Percentiles rank a stretch among this genome's conserved stretches.
Conservation (phyloP, 2,888 invertebrate genomes). For the Nipponacmea schrenckii region DNA sequence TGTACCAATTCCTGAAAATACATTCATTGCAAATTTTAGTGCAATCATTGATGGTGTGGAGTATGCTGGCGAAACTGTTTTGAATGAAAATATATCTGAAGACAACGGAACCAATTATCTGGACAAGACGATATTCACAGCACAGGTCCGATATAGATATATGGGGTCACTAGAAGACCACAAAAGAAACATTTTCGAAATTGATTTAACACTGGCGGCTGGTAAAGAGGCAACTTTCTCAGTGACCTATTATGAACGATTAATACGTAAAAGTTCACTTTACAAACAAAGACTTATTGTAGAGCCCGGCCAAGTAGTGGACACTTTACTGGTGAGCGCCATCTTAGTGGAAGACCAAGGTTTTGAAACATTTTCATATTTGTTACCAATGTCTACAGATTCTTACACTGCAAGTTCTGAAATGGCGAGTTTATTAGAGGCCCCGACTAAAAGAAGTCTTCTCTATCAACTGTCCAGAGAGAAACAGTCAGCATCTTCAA, state of each 20-base stretch:
- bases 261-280: conserved; percentile 74
- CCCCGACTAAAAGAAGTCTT: conserved; percentile 15
- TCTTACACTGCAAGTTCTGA: not conserved
- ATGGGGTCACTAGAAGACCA: conserved; percentile 28
- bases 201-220: conserved; percentile 76
- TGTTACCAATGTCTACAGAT: conserved; percentile 22
- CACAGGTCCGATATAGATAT: conserved; percentile 35
- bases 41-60: conserved; percentile 54
- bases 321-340: conserved; percentile 44
- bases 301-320: conserved; percentile 76
- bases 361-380: conserved; percentile 29
- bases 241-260: conserved; percentile 78
- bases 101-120: no score
- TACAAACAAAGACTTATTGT: conserved; percentile 78
- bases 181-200: conserved; percentile 39
- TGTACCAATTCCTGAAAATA: conserved; percentile 76
- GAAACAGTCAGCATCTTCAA: conserved; percentile 19
- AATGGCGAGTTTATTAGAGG: not conserved
- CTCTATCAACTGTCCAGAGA: conserved; percentile 29
- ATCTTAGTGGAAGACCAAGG: conserved; percentile 33
- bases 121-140: conserved; percentile 58
- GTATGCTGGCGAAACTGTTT: conserved; percentile 48
- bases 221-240: conserved; percentile 75
- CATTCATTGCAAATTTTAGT: conserved; percentile 40
- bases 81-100: no score